Evolutionary conservation across 2,113 vertebrate species (phyloP).

Genomic region (Cephalopholis sonnerati): DNA sequence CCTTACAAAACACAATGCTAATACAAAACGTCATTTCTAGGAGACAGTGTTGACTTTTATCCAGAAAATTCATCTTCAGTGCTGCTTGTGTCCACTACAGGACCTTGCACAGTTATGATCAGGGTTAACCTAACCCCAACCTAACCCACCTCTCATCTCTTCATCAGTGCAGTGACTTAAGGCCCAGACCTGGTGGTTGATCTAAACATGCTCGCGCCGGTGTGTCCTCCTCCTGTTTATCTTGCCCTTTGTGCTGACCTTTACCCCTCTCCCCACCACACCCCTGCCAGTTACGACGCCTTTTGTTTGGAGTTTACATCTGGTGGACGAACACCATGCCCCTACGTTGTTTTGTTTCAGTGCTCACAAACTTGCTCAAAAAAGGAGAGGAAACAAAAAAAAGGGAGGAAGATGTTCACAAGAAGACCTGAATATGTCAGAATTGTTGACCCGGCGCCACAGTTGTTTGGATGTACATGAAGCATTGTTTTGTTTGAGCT

Average conservation of each 20-base stretch:
- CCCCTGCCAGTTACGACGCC: conserved; percentile 49
- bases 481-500: conserved; percentile 54
- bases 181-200: conserved; percentile 28
- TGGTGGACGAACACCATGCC: conserved; percentile 57
- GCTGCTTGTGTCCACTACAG: background rate
- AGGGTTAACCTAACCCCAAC: no score
- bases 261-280: conserved; percentile 50
- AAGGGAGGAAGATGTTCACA: conserved; percentile 10
- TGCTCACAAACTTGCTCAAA: conserved; percentile 36
- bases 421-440: conserved; percentile 31
- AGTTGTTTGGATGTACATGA: conserved; percentile 58
- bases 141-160: background rate
- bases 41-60: background rate
- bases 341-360: conserved; percentile 67
- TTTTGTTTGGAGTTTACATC: conserved; percentile 77
- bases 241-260: conserved; percentile 67
- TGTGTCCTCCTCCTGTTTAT: conserved; percentile 62
- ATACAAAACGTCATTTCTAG: background rate
- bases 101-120: background rate
- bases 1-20: background rate
- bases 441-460: conserved; percentile 42
- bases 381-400: background rate
- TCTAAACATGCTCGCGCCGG: conserved; percentile 30
- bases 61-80: background rate
- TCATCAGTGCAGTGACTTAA: background rate